Percentiles rank a stretch among this genome's conserved stretches.
These are phyloP conservation scores for Taxidea taxus DNA, from an alignment of 2,113 vertebrate species.

Conservation along the genomic window DNA sequence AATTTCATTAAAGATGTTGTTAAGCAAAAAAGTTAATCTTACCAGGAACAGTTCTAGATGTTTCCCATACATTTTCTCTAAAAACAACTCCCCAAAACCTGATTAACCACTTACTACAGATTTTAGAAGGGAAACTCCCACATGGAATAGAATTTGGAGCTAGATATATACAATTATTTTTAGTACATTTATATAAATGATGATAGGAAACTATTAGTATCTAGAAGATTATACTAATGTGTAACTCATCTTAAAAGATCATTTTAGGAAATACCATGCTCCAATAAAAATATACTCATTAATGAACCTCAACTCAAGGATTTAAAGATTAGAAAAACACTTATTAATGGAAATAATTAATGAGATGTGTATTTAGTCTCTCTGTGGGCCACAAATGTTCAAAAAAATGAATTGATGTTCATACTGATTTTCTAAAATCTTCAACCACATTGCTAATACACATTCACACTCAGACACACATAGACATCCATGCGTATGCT, in stretches of 20 bases:
- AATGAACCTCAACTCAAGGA: background rate
- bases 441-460: background rate
- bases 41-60: background rate
- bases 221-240: background rate
- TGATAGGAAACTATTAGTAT: background rate
- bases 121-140: background rate
- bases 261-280: background rate
- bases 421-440: background rate
- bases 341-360: slow-evolving; percentile 10
- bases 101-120: background rate
- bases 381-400: background rate
- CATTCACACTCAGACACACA: background rate
- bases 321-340: slow-evolving; percentile 12
- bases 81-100: background rate
- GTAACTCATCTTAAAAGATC: background rate
- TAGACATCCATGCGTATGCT: background rate
- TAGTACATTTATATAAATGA: background rate
- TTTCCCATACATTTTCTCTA: background rate
- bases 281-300: background rate
- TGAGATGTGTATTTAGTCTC: background rate
- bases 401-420: background rate
- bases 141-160: background rate
- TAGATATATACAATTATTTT: background rate
- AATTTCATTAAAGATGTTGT: background rate
- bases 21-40: background rate